phyloP scores from a whole-genome alignment of 2,797 vertebrate genomes.

The Bradypodion pumilum region DNA sequence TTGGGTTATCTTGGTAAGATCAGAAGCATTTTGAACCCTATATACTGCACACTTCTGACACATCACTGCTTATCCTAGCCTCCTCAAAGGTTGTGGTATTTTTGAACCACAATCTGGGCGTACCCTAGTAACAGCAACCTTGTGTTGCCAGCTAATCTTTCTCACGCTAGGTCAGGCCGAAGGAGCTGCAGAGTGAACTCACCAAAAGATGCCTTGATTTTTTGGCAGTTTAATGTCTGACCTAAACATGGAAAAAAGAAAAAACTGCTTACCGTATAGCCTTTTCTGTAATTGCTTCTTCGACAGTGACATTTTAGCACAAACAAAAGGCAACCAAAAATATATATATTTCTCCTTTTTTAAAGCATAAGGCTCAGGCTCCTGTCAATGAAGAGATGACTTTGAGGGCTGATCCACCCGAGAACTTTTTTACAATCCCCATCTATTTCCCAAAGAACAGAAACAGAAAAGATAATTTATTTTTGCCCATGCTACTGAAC shows the following conservation, averaged over 20 bases:
- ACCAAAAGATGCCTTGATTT: too few species aligned
- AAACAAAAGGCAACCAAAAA: not conserved
- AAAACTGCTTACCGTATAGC: not conserved
- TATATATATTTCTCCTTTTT: too few species aligned
- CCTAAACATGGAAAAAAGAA: too few species aligned
- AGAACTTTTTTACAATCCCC: not conserved
- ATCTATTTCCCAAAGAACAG: not conserved
- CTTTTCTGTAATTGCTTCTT: not conserved
- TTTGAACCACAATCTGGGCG: too few species aligned
- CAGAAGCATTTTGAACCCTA: not conserved
- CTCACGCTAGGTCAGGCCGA: too few species aligned
- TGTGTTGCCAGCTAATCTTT: too few species aligned
- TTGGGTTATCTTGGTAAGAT: not conserved
- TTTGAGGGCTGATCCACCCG: not conserved
- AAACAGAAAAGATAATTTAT: not conserved
- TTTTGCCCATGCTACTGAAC: not conserved
- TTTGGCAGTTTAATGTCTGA: too few species aligned
- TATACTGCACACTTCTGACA: accelerated
- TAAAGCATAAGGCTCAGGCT: not conserved
- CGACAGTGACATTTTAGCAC: not conserved
- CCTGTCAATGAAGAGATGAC: not conserved
- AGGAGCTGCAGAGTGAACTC: too few species aligned
- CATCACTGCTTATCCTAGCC: not conserved
- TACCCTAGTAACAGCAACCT: too few species aligned
- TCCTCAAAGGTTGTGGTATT: too few species aligned